Evolutionary conservation across 2,888 invertebrate genomes (phyloP), one percentile per base, ranked within the genome.

Genomic region (Drymonia ruficornis): DNA sequence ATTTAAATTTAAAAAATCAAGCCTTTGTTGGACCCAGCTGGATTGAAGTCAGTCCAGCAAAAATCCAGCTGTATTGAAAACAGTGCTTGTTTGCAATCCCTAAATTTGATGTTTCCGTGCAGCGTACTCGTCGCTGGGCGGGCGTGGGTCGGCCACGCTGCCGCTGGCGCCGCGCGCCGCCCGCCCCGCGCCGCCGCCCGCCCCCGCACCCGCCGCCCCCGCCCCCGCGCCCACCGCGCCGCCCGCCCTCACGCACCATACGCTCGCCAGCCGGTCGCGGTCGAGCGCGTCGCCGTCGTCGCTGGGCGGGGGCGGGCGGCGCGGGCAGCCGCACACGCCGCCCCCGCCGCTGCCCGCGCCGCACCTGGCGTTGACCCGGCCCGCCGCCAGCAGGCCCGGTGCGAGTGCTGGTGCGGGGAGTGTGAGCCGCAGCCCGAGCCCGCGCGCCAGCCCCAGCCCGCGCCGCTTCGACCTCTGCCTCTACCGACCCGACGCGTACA

Each of bases 91-190:
- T n/a, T n/a, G n/a, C n/a, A n/a, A n/a, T n/a, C n/a, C n/a, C n/a
- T n/a, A n/a, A n/a, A n/a, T n/a, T n/a, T n/a, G n/a, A 31, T 36
- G 36, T 13, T 4, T 1, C 11, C 12, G 28, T 28, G 5, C 74
- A 86, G 87, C 86, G 55, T 87, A 87, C 71, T 84, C 86, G 8
- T 82, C 85, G 47, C 74, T 81, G 61, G 77, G 75, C 47, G 47
- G 34, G 16, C 34, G 47, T 18, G 12, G 18, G 2, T 34, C 31
- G 11, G 29, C 47, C 47, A 47, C 47, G 47, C 47, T 47, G 47
- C 46, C 46, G 29, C 46, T 0, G 29, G 18, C 31, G 34, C 18
- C 47, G 48, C 29, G 51, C n/a, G 50, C 47, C 40, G 49, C 56
- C 60, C 67, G 53, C 59, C 61, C 48, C 52, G 49, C n/a, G 18